Conservation (phyloP, 2,888 invertebrate species). For the Drosophila paranaensis region DNA sequence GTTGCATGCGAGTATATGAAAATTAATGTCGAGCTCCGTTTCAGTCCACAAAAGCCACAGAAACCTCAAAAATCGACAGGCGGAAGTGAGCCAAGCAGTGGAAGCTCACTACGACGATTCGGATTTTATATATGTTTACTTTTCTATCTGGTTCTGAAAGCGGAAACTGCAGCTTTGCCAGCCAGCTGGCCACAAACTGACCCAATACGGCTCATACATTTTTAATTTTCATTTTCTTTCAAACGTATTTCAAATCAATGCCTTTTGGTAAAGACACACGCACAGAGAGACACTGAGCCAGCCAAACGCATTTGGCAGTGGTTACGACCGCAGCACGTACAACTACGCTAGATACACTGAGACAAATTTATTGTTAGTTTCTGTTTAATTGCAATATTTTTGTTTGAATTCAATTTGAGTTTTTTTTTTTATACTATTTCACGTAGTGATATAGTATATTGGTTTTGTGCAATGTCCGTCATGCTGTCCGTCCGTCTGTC, state of each 20-base stretch:
- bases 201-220: slow-evolving; percentile 65
- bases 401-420: neutral
- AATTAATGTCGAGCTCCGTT: slow-evolving; percentile 64
- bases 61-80: slow-evolving; percentile 62
- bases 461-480: no score
- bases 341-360: slow-evolving; percentile 22
- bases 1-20: slow-evolving; percentile 59
- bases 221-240: slow-evolving; percentile 73
- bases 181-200: slow-evolving; percentile 51
- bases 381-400: neutral
- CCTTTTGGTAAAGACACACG: slow-evolving; percentile 18
- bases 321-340: slow-evolving; percentile 72
- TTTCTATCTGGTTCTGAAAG: slow-evolving; percentile 25
- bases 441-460: no score
- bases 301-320: slow-evolving; percentile 32
- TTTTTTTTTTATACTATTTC: neutral
- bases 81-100: slow-evolving; percentile 60
- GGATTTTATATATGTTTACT: slow-evolving; percentile 1
- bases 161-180: slow-evolving; percentile 76
- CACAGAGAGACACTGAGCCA: slow-evolving; percentile 10
- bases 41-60: slow-evolving; percentile 58
- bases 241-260: slow-evolving; percentile 74
- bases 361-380: neutral
- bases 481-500: no score
- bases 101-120: slow-evolving; percentile 35